Evolutionary conservation across 1,140 invertebrate genomes (phyloP).

Genomic region (Potamilus streckersoni): DNA sequence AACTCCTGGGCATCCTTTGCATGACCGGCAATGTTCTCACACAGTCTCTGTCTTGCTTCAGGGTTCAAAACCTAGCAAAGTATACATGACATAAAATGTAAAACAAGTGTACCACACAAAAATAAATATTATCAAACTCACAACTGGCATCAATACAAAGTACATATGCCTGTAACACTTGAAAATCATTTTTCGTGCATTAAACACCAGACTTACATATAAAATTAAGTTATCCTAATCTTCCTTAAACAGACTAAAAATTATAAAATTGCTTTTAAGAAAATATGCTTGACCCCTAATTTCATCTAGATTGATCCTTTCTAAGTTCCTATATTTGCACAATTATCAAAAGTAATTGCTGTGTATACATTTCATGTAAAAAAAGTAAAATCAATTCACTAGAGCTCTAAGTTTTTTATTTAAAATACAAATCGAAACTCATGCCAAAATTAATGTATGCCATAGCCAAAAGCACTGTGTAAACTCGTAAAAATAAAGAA

Average conservation of each 20-base stretch:
- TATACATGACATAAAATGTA: background rate
- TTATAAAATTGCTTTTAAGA: background rate
- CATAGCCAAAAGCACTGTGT: too few relatives aligned
- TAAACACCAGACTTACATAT: background rate
- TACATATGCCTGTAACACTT: background rate
- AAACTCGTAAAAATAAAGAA: too few relatives aligned
- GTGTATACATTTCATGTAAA: too few relatives aligned
- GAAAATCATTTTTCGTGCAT: background rate
- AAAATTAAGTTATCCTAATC: background rate
- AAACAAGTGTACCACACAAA: background rate
- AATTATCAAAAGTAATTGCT: too few relatives aligned
- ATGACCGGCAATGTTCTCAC: conserved; percentile 84
- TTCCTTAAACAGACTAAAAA: background rate
- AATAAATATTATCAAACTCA: background rate
- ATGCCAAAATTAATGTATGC: too few relatives aligned
- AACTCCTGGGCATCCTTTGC: conserved; percentile 84
- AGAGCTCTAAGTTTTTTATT: too few relatives aligned
- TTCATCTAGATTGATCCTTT: too few relatives aligned
- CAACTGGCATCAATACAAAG: too few relatives aligned
- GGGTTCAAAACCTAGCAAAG: conserved; percentile 77
- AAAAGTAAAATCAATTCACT: too few relatives aligned
- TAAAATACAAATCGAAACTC: too few relatives aligned
- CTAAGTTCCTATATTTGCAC: too few relatives aligned
- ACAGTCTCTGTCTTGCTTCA: conserved; percentile 78
- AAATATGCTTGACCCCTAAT: too few relatives aligned